These are phyloP conservation scores for Laothoe populi DNA, from an alignment of 2,888 invertebrate genomes.

Conservation along the genomic window DNA sequence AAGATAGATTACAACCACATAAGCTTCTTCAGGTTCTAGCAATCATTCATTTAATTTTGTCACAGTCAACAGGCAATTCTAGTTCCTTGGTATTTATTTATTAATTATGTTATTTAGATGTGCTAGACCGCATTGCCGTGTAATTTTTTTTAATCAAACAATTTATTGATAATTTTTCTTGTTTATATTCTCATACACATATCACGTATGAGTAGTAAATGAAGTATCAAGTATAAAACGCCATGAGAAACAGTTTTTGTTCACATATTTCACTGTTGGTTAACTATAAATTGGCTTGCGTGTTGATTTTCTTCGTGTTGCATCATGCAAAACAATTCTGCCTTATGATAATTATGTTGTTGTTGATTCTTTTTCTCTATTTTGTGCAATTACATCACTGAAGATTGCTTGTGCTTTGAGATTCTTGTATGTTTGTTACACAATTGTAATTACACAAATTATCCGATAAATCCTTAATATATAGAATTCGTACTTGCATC, in stretches of 20 bases:
- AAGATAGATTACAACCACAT: too few species aligned
- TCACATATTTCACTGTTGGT: slow-evolving; percentile 14
- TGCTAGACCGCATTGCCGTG: not conserved
- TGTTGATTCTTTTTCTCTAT: slow-evolving; percentile 12
- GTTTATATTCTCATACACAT: not conserved
- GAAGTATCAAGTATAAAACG: slow-evolving; percentile 3
- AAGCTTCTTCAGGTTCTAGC: too few species aligned
- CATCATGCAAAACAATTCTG: slow-evolving; percentile 19
- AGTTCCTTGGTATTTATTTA: too few species aligned
- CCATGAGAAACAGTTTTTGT: slow-evolving; percentile 19
- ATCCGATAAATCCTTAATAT: not conserved
- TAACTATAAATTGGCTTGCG: slow-evolving; percentile 11
- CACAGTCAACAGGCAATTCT: too few species aligned
- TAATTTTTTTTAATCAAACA: not conserved
- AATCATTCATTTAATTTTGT: too few species aligned
- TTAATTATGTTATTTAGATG: too few species aligned
- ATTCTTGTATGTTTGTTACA: not conserved
- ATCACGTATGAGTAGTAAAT: not conserved
- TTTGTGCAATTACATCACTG: slow-evolving; percentile 11
- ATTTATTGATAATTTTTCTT: not conserved
- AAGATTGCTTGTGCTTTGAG: not conserved
- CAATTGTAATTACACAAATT: not conserved
- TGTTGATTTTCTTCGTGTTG: slow-evolving; percentile 20
- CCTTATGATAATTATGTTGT: slow-evolving; percentile 17
- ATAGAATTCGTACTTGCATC: not conserved